A percentile compares a stretch with the other conserved stretches of the same genome.
Conservation (phyloP, 2,888 invertebrate species). For the Leistus spinibarbis region DNA sequence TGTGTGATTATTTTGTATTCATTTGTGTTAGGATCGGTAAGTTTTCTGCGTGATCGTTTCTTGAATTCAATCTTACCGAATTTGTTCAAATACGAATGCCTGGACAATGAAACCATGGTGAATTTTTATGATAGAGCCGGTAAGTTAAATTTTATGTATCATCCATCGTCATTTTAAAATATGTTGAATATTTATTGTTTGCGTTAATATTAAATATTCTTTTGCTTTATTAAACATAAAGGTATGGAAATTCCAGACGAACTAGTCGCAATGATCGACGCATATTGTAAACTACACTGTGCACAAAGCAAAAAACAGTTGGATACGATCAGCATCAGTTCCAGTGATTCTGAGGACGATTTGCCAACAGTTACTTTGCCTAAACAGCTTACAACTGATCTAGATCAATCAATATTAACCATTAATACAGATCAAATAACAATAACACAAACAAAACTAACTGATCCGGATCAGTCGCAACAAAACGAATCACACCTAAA, state of each 20-base stretch:
- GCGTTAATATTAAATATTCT: neutral
- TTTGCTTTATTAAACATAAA: neutral
- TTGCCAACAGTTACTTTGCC: no score
- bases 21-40: neutral
- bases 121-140: slow-evolving; percentile 22
- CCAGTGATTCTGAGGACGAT: neutral
- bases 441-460: no score
- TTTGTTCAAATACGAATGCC: neutral
- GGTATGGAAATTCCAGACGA: neutral
- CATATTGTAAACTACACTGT: neutral
- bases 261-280: neutral
- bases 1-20: neutral
- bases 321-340: neutral
- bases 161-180: no score
- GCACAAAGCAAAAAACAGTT: neutral
- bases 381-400: no score
- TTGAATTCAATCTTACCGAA: slow-evolving; percentile 22
- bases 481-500: no score
- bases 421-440: no score
- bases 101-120: slow-evolving; percentile 1
- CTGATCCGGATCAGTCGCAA: no score
- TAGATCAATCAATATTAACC: no score
- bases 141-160: no score
- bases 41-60: slow-evolving; percentile 12
- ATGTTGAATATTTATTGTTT: neutral